Evolutionary conservation across 2,797 vertebrate genomes (phyloP).

Genomic region (Xyrichtys novacula): DNA sequence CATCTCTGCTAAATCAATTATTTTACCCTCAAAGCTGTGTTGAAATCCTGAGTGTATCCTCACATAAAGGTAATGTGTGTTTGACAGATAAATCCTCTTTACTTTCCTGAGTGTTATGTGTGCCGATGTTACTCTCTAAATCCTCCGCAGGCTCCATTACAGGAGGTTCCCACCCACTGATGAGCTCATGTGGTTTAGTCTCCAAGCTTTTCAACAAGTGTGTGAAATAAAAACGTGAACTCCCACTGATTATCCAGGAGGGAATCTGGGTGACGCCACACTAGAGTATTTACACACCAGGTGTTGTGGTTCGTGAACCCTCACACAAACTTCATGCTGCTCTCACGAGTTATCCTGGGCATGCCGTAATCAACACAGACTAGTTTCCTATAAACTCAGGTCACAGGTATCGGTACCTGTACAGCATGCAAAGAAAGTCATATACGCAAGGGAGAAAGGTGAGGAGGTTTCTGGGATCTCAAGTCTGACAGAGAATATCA

Average conservation of each 20-base stretch:
- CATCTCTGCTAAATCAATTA: not conserved
- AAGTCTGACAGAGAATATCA: no score
- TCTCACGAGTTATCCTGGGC: no score
- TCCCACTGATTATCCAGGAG: constrained; percentile 24
- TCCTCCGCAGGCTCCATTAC: constrained; percentile 46
- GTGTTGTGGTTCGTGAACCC: constrained; percentile 16
- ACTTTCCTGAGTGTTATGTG: constrained; percentile 13
- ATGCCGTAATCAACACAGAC: no score
- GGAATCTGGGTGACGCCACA: constrained; percentile 3
- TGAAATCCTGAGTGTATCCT: constrained; percentile 1
- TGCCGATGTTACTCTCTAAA: constrained; percentile 32
- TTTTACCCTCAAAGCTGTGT: not conserved
- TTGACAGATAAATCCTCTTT: constrained; percentile 28
- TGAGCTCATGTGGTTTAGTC: constrained; percentile 50
- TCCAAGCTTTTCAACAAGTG: constrained; percentile 35
- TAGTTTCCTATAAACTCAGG: no score
- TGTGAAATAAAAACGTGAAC: constrained; percentile 30
- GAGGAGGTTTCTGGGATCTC: no score
- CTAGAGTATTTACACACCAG: constrained; percentile 10
- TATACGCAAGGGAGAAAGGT: no score
- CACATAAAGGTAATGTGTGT: constrained; percentile 2
- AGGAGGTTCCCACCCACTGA: constrained; percentile 35
- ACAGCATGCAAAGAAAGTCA: no score
- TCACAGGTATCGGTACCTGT: no score
- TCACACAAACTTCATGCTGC: not conserved